Base-by-base conservation (phyloP, 1,140 invertebrate species). In the Drosophila saltans region DNA sequence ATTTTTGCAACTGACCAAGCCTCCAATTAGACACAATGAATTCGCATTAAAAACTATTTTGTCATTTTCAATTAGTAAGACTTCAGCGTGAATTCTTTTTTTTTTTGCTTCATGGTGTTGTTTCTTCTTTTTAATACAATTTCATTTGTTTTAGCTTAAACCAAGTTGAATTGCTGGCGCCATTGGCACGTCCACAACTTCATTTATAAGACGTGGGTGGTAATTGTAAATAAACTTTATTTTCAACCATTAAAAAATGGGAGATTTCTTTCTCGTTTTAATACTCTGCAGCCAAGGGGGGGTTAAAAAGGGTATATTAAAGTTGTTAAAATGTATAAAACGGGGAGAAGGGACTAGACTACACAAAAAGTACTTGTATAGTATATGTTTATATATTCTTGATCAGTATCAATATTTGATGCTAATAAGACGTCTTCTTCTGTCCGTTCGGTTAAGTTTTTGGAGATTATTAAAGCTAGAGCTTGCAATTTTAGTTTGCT, bases 1-100 rank as follows among this genome's bases (percentile, higher is more conserved):
- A 72, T 71, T 72, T 59, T 56, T 41, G 58, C 52, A 48, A 69
- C 21, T 41, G 40, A 52, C 43, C 65, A 59, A 11, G 4, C 7
- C 69, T 67, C 57, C 64, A 58, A 39, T 67, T 72, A 67, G 69
- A 67, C 48, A 62, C 43, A 56, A 61, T 57, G 66, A 72, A 72
- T 72, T 66, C 69, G 66, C 69, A 72, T 72, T 72, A 67, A 61
- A 67, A 72, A 61, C 69, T 58, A 72, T 72, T 72, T 72, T 72
- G 69, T 72, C 69, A 72, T 72, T 64, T 72, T 72, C 66, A 67
- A 72, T 60, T 61, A 67, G 48, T 66, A 39, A 52, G 69, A 36
- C 69, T 66, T 71, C 62, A 70, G 36, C 43, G 30, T 30, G 55
- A 59, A 59, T 33, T n/a, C 57, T 24, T 16, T 24, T 16, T 33